Evolutionary conservation across 2,113 vertebrate species (phyloP).

Genomic region (Pardalotus punctatus): DNA sequence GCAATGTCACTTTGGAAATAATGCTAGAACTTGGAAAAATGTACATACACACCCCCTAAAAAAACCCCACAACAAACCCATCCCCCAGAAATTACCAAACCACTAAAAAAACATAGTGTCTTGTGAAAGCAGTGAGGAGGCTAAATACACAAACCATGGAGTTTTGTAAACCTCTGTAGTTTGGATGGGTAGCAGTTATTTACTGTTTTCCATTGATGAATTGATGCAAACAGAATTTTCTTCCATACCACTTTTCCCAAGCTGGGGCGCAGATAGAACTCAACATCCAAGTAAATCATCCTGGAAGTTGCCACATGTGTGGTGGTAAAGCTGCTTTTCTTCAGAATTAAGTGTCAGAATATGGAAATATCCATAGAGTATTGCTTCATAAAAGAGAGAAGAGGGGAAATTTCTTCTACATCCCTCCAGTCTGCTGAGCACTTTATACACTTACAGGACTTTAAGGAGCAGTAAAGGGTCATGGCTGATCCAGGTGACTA

Average conservation of each 20-base stretch:
- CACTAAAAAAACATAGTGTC: accelerated
- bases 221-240: background rate
- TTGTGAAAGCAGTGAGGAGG: background rate
- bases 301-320: background rate
- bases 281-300: background rate
- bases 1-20: background rate
- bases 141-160: background rate
- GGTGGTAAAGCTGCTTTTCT: background rate
- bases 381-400: background rate
- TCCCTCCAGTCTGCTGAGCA: background rate
- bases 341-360: background rate
- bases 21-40: background rate
- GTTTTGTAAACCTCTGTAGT: background rate
- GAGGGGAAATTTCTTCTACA: background rate
- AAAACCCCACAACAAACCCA: too few relatives aligned
- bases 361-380: background rate
- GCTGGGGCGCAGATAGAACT: background rate
- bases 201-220: background rate
- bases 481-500: background rate
- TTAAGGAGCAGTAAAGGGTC: background rate
- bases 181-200: background rate
- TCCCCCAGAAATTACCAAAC: too few relatives aligned
- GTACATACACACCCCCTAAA: background rate
- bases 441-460: background rate
- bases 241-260: background rate